Evolutionary conservation across 30 jellyfish, hydroid and myxozoan genomes (phyloP).

Genomic region (Aurelia coerulea): DNA sequence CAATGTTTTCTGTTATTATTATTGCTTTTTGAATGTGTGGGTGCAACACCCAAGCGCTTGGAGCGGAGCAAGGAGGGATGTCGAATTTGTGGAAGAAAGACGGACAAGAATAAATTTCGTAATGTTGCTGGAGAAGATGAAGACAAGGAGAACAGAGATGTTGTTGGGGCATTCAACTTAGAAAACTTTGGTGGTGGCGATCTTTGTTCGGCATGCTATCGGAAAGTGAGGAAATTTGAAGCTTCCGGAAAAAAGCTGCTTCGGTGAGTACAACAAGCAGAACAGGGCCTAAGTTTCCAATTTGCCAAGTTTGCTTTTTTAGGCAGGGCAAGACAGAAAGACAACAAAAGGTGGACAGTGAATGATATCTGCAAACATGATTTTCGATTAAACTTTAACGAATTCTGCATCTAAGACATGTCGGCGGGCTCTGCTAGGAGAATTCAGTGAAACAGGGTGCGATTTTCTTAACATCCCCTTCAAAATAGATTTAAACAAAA

Average conservation of each 20-base stretch:
- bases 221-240: neutral
- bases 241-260: slow-evolving; percentile 9
- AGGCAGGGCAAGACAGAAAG: too few relatives aligned
- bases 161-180: neutral
- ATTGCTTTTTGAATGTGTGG: neutral
- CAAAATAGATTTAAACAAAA: too few relatives aligned
- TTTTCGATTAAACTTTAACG: too few relatives aligned
- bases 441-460: too few relatives aligned
- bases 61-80: slow-evolving; percentile 4
- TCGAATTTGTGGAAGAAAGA: neutral
- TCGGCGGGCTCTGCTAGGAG: too few relatives aligned
- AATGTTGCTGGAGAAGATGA: slow-evolving; percentile 1
- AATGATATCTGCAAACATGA: too few relatives aligned
- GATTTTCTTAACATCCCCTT: too few relatives aligned
- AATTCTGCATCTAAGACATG: too few relatives aligned
- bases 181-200: neutral
- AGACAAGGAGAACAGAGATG: neutral
- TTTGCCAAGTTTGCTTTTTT: too few relatives aligned
- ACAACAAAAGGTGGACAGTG: too few relatives aligned
- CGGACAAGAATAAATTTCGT: slow-evolving; percentile 1
- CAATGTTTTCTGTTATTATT: neutral
- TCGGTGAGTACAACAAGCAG: neutral
- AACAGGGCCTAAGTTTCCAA: too few relatives aligned
- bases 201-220: neutral
- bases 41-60: slow-evolving; percentile 10